Conservation (phyloP, 2,113 vertebrate species). For the Callaeas wilsoni region DNA sequence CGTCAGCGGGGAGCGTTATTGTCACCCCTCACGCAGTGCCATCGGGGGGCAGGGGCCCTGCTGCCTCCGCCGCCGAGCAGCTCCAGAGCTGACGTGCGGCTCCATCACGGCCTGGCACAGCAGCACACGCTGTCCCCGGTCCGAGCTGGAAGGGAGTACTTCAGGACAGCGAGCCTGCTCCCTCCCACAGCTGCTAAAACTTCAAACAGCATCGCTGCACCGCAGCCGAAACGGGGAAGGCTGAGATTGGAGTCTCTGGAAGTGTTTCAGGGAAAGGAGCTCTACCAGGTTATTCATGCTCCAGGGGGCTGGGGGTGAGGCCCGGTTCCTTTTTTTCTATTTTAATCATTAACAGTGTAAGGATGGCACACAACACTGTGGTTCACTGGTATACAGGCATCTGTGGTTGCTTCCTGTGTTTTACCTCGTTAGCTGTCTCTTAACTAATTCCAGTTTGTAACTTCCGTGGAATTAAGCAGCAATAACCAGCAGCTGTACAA, state of each 20-base stretch:
- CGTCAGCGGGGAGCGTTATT: background rate
- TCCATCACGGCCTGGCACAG: background rate
- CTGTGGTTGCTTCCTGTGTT: background rate
- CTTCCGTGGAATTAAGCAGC: background rate
- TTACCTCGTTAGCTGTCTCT: background rate
- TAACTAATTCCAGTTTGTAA: background rate
- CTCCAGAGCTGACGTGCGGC: rapidly evolving
- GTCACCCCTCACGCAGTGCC: background rate
- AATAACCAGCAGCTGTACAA: background rate
- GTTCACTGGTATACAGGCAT: background rate
- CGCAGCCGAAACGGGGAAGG: rapidly evolving
- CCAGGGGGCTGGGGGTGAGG: background rate
- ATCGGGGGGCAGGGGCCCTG: background rate
- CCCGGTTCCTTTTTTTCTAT: background rate
- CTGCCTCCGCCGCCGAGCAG: rapidly evolving
- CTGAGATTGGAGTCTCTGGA: background rate
- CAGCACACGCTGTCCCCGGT: background rate
- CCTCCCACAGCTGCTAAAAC: background rate
- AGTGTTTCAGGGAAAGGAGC: background rate
- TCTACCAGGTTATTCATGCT: background rate
- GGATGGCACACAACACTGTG: background rate
- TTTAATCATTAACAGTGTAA: background rate
- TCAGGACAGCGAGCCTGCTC: background rate
- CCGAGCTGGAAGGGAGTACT: background rate
- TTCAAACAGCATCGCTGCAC: background rate